phyloP scores from a whole-genome alignment of 2,888 invertebrate genomes.

The Patella pellucida region DNA sequence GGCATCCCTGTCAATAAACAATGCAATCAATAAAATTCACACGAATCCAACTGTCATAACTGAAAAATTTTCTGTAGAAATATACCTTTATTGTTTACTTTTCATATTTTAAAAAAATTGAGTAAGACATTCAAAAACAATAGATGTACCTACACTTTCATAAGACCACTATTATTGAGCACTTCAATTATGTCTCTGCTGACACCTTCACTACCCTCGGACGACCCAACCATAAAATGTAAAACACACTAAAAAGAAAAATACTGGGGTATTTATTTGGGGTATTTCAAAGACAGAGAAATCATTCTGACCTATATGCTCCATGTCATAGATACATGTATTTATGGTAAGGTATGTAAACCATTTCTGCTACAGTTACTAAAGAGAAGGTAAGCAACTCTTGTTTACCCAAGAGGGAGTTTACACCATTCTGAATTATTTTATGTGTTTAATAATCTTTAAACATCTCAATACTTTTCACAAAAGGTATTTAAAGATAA shows the following conservation, averaged over 20 bases:
- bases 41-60: too few relatives aligned
- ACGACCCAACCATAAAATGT: slow-evolving; percentile 93
- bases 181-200: slow-evolving; percentile 89
- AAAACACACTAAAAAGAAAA: slow-evolving; percentile 80
- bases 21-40: not conserved
- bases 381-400: not conserved
- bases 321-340: not conserved
- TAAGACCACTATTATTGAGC: slow-evolving; percentile 91
- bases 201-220: slow-evolving; percentile 79
- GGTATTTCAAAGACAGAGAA: not conserved
- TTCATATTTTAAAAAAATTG: not conserved
- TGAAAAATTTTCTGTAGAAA: too few relatives aligned
- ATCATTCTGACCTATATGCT: not conserved
- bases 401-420: too few relatives aligned
- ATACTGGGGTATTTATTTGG: too few relatives aligned
- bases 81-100: too few relatives aligned
- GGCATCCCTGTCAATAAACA: slow-evolving; percentile 71
- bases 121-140: not conserved
- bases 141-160: slow-evolving; percentile 79
- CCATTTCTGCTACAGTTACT: not conserved
- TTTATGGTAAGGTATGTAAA: not conserved
- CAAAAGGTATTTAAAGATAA: too few relatives aligned
- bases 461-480: too few relatives aligned
- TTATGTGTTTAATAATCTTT: too few relatives aligned
- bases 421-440: too few relatives aligned